These are phyloP conservation scores for Coilia nasus DNA, from an alignment of 2,797 vertebrate species.

Conservation along the genomic window DNA sequence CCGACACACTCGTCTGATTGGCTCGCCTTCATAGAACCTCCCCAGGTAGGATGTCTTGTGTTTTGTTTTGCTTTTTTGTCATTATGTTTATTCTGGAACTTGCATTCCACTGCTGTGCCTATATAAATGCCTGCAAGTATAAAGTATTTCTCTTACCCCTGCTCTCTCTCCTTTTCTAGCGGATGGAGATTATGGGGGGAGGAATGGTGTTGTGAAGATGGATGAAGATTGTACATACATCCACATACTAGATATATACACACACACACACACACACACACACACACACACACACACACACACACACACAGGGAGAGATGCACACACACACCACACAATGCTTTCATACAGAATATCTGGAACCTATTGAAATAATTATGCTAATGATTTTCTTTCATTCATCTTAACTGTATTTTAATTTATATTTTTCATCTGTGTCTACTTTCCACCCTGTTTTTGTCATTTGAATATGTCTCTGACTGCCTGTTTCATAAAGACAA, in stretches of 20 bases:
- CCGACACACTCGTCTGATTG: constrained; percentile 97
- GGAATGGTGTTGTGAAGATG: constrained; percentile 84
- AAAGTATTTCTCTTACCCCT: constrained; percentile 27
- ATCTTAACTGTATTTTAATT: neutral
- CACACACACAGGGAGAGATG: neutral
- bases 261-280: constrained; percentile 25
- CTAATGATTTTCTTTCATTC: constrained; percentile 6
- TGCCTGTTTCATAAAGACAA: neutral
- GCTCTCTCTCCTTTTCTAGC: constrained; percentile 69
- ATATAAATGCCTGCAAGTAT: neutral
- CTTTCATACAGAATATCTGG: constrained; percentile 21
- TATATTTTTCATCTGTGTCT: constrained; percentile 11
- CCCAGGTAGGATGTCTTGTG: constrained; percentile 78
- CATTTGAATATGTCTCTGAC: neutral
- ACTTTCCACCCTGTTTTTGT: neutral
- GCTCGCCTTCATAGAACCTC: constrained; percentile 94
- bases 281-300: constrained; percentile 33
- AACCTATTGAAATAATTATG: constrained; percentile 26
- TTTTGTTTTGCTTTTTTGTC: neutral
- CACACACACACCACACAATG: constrained; percentile 13
- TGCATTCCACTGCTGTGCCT: neutral
- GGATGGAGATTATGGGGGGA: constrained; percentile 93
- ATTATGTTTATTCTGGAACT: neutral
- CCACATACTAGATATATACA: neutral
- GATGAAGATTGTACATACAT: neutral